Base-by-base conservation (phyloP, 2,888 invertebrate species). In the Ditylenchus weischeri region DNA sequence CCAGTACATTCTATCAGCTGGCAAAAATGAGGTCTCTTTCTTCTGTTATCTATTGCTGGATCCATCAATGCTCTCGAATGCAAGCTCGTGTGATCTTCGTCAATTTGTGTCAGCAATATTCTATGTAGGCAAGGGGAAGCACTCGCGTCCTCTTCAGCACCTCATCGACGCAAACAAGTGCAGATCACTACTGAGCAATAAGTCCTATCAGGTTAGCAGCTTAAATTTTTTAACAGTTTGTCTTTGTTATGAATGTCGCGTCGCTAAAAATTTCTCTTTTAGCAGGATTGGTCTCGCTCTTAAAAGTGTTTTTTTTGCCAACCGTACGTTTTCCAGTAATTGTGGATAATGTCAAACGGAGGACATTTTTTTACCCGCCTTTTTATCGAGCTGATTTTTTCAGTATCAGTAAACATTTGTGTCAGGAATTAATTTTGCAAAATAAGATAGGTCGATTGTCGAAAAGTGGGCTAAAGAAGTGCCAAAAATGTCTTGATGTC, bases 41-140 rank as follows among this genome's bases (percentile, higher is more conserved):
- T 80, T 80, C 64, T 77, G 77, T 69, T 80, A 80, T 64, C 64
- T 80, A 6, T 70, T 80, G 10, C 65, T 80, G 61, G 80, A 80
- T 66, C 77, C 78, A 2, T 68, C 36, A 54, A 64, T 19, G 47
- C 21, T 74, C 19, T 29, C 58, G 18, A 36, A 65, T 50, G 47
- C 57, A 49, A 23, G 0, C 6, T 43, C n/a, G 15, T 51, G 21
- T 18, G 63, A 11, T 43, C 93, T 94, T 89, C 84, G 86, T 57
- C 88, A 87, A 0, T 96, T 96, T 83, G 84, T 95, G 3, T 87
- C 88, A 60, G 88, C 93, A 0, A 90, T 96, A 71, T 96, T 98
- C 84, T 96, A 98, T 83, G 89, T 98, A 38, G 96, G 96, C 0
- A 94, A 93, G 86, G 94, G 94, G 66, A 92, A 91, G 83, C 88